These are phyloP conservation scores for Tachycineta bicolor DNA, from an alignment of 2,113 vertebrate species.

Conservation along the genomic window DNA sequence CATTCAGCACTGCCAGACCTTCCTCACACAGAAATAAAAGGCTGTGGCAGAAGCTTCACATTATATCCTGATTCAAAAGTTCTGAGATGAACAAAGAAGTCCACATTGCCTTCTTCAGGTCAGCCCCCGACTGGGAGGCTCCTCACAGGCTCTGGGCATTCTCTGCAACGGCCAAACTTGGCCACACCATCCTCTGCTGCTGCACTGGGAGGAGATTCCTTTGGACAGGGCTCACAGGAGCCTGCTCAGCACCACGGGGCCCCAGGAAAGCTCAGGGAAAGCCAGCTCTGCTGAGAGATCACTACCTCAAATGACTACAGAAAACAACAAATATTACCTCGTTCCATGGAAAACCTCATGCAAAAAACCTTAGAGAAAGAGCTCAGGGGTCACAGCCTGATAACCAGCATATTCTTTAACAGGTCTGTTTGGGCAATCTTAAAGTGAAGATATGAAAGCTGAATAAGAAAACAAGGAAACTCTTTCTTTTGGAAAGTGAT, in stretches of 20 bases:
- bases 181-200: not conserved
- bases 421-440: not conserved
- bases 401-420: not conserved
- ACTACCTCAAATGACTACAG: not conserved
- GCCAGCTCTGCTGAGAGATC: not conserved
- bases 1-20: not conserved
- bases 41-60: not conserved
- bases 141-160: not conserved
- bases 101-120: not conserved
- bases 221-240: not conserved
- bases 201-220: accelerated
- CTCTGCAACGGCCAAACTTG: not conserved
- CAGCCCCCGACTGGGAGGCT: not conserved
- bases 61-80: not conserved
- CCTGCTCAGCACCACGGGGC: accelerated
- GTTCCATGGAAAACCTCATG: not conserved
- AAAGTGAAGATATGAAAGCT: not conserved
- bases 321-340: not conserved
- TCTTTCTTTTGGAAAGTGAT: not conserved
- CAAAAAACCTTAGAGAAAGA: not conserved
- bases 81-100: not conserved
- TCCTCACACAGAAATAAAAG: not conserved
- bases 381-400: not conserved
- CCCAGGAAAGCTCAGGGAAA: not conserved
- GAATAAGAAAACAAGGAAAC: not conserved